Base-by-base conservation (phyloP, 2,888 invertebrate genomes). In the Pyrrhosoma nymphula region DNA sequence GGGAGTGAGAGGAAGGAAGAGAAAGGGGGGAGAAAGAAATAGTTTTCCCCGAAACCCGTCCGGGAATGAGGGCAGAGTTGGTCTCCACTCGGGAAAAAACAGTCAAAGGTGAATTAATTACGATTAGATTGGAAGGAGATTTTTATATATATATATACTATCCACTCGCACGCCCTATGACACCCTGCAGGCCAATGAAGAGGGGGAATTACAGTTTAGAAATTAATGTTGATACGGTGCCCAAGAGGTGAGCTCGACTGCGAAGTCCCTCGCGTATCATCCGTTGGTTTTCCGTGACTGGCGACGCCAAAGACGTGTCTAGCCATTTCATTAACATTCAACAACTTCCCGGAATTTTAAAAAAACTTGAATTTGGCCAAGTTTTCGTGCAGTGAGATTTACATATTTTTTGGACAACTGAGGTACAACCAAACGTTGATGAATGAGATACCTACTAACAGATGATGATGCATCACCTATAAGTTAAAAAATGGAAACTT, bases 41-140 rank as follows among this genome's bases (percentile, higher is more conserved):
- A 69, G 69, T 69, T 69, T 82, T 35, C 35, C 82, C 82, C 82
- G 82, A 82, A 82, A 35, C 82, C 18, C 82, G 12, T 35, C 30
- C 82, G 30, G 82, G 16, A 35, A 82, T 35, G 82, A 82, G 82
- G 82, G 82, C 47, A 8, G 2, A 47, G 47, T 8, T n/a, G 82
- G 82, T 35, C 35, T 35, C 18, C 35, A 14, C 82, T 30, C 82
- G 82, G 16, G 35, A 30, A 35, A 60, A 16, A 60, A 60, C 3
- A 82, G 35, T 18, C 82, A 82, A 35, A 82, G 35, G 30, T 35
- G 82, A 82, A 82, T 82, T 82, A 82, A 82, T 82, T 82, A 82
- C 82, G 82, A 35, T 82, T 82, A 82, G 82, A 82, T 35, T 82
- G 16, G 82, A 82, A 4, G 82, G 82, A 82, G 35, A 35, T 82